Conservation (phyloP, 2,113 vertebrate genomes). For the Patagioenas fasciata region DNA sequence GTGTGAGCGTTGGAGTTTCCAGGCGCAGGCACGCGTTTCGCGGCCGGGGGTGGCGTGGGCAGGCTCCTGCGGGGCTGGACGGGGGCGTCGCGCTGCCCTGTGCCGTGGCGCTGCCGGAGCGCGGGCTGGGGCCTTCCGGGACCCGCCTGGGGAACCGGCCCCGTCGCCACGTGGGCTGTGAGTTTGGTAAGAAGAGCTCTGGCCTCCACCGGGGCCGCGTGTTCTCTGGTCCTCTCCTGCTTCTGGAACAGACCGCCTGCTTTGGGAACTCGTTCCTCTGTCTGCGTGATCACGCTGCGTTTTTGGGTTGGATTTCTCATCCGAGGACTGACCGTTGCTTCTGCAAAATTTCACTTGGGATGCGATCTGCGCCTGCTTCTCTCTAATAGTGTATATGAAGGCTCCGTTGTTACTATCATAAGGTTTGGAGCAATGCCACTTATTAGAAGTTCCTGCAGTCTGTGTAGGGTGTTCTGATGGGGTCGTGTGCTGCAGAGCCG, state of each 20-base stretch:
- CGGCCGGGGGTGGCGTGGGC: constrained; percentile 37
- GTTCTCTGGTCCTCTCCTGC: background rate
- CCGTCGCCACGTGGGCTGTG: too few relatives aligned
- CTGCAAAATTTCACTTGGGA: background rate
- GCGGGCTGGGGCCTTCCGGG: too few relatives aligned
- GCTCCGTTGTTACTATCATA: accelerated
- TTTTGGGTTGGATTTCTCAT: background rate
- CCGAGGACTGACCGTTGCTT: accelerated
- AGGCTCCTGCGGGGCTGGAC: constrained; percentile 28
- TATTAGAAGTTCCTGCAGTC: accelerated
- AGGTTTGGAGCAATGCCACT: accelerated
- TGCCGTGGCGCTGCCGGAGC: background rate
- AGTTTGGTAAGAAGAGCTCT: background rate
- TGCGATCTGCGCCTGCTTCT: background rate
- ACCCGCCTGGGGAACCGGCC: too few relatives aligned
- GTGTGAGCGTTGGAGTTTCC: constrained; percentile 45
- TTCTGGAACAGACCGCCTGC: accelerated
- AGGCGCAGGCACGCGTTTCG: constrained; percentile 19
- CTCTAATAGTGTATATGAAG: background rate
- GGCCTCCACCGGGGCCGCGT: background rate
- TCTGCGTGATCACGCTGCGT: accelerated
- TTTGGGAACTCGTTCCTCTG: background rate
- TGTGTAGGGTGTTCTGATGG: accelerated
- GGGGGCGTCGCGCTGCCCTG: background rate
- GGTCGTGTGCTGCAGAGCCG: accelerated